Base-by-base conservation (phyloP, 2,888 invertebrate genomes). In the Trisateles emortualis region DNA sequence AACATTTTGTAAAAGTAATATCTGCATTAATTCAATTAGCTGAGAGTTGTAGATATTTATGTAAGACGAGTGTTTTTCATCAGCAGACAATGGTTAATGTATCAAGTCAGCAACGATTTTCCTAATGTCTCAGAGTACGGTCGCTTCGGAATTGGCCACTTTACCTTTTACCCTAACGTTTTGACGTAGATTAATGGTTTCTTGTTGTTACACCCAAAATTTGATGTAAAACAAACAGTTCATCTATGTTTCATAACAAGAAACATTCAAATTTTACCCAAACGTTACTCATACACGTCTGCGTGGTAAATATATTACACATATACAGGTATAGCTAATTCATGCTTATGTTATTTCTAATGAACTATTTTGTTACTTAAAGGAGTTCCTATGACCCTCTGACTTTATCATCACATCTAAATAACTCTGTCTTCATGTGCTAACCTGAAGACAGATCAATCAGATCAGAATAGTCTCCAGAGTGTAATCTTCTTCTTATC, bases 131-230 rank as follows among this genome's bases (percentile, higher is more conserved):
- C 64, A 64, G 84, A 84, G 84, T 78, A 80, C 81, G 81, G 84
- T 83, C 73, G 73, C 63, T 42, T 64, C 64, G 59, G 71, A 71
- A 75, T 72, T 75, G 74, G 76, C 76, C 80, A 79, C 79, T 83
- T 79, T 81, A 81, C 82, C 80, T 81, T 75, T 71, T 39, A 68
- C 65, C 67, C 72, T 43, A 64, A 72, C 64, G 69, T 76, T 81
- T 77, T 82, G 87, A 85, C 86, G 71, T 61, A 76, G 86, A 89
- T 87, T 86, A 84, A 89, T 88, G 83, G 71, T 72, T 67, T 58
- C 54, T 60, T 61, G 75, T 75, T 77, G 75, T 76, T 79, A 72
- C 75, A 68, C 68, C 70, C 69, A 73, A 79, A 81, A 75, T 77
- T 65, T 72, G 70, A 72, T 64, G 71, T 74, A 69, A 69, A 66